phyloP scores from a whole-genome alignment of 2,797 vertebrate genomes.

The Sebastes paucispinis region DNA sequence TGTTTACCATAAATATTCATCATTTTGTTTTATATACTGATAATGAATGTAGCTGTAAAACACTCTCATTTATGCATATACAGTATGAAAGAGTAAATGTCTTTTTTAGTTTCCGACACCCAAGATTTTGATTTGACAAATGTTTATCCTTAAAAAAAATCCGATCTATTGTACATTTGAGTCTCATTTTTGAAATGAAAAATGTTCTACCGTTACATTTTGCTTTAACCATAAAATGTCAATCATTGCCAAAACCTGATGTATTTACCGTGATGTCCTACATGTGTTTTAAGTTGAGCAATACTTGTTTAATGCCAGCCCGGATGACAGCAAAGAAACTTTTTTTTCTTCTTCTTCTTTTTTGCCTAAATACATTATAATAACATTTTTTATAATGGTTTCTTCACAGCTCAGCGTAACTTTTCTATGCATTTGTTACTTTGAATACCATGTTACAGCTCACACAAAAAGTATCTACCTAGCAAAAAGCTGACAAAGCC shows the following conservation, averaged over 20 bases:
- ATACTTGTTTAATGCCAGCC: slow-evolving; percentile 35
- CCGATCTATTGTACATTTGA: background rate
- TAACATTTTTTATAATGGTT: slow-evolving; percentile 5
- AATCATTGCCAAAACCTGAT: slow-evolving; percentile 72
- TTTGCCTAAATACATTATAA: slow-evolving; percentile 6
- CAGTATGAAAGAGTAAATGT: background rate
- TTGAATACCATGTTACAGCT: slow-evolving; percentile 47
- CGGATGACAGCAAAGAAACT: slow-evolving; percentile 16
- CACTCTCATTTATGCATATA: slow-evolving; percentile 13
- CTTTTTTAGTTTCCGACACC: background rate
- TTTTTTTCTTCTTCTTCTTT: slow-evolving; percentile 1
- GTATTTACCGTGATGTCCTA: slow-evolving; percentile 31
- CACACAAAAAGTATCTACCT: slow-evolving; percentile 59
- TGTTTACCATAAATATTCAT: slow-evolving; percentile 40
- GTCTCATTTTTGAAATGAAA: background rate
- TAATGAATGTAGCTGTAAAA: slow-evolving; percentile 55
- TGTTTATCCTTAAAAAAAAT: background rate
- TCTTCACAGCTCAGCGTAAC: slow-evolving; percentile 24
- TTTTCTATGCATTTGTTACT: slow-evolving; percentile 59
- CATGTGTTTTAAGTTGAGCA: slow-evolving; percentile 37
- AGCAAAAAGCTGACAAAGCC: slow-evolving; percentile 70
- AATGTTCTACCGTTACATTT: slow-evolving; percentile 47
- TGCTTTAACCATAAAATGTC: slow-evolving; percentile 50
- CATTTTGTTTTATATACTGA: slow-evolving; percentile 36
- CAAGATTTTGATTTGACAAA: background rate